These are phyloP conservation scores for Choreutis nemorana DNA, from an alignment of 2,888 invertebrate genomes.

Conservation along the genomic window DNA sequence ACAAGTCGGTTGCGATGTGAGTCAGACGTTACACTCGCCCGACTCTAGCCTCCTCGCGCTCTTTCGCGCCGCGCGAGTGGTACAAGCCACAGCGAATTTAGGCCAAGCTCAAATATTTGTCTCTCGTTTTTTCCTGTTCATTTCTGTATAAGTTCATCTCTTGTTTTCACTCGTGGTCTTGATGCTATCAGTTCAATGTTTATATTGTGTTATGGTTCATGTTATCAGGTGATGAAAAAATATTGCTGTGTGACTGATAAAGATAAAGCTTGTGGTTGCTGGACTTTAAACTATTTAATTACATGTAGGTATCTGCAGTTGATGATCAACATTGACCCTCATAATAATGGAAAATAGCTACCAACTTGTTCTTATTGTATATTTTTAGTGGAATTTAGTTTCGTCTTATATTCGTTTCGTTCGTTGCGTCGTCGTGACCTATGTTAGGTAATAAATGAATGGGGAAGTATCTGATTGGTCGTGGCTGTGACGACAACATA, in stretches of 20 bases:
- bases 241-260: constrained; percentile 12
- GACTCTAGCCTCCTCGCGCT: constrained; percentile 36
- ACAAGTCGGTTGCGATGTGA: constrained; percentile 63
- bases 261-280: constrained; percentile 7
- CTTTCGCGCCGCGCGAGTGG: constrained; percentile 39
- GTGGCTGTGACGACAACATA: no score
- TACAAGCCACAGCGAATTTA: constrained; percentile 44
- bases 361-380: no score
- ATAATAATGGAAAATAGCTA: no score
- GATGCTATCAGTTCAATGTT: constrained; percentile 54
- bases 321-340: no score
- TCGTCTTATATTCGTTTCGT: no score
- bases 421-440: no score
- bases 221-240: constrained; percentile 24
- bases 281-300: no score
- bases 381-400: no score
- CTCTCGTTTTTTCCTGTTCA: constrained; percentile 25
- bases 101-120: constrained; percentile 37
- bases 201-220: constrained; percentile 24
- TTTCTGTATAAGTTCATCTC: constrained; percentile 21
- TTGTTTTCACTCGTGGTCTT: constrained; percentile 26
- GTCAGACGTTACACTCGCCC: constrained; percentile 43
- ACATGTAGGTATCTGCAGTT: constrained; percentile 8
- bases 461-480: no score
- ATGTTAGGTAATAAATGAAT: no score